These are phyloP conservation scores for Danaus melanippus DNA, from an alignment of 1,140 invertebrate species.

Conservation along the genomic window DNA sequence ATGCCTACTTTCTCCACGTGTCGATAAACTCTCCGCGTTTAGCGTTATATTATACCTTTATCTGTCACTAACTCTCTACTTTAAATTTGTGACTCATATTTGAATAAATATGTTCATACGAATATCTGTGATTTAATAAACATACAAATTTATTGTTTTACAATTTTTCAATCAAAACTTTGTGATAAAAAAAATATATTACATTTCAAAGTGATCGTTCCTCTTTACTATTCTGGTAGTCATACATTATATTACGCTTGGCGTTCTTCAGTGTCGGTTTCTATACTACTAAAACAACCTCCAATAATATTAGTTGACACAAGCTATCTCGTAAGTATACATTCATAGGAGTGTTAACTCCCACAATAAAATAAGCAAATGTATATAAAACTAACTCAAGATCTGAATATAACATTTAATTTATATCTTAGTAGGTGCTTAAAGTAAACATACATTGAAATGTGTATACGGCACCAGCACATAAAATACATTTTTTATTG, in stretches of 20 bases:
- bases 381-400: conserved; percentile 9
- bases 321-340: conserved; percentile 2
- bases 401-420: conserved; percentile 16
- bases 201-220: too few relatives aligned
- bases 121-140: too few relatives aligned
- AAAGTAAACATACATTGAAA: conserved; percentile 21
- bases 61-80: too few relatives aligned
- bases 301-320: background rate
- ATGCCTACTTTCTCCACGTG: conserved; percentile 57
- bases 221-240: too few relatives aligned
- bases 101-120: too few relatives aligned
- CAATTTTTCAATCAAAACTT: too few relatives aligned
- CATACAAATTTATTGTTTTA: too few relatives aligned
- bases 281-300: too few relatives aligned
- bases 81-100: too few relatives aligned
- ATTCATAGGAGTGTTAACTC: background rate
- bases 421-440: conserved; percentile 18
- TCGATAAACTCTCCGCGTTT: conserved; percentile 29
- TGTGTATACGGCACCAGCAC: conserved; percentile 7
- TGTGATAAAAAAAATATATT: too few relatives aligned
- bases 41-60: conserved; percentile 2
- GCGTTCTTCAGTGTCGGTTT: too few relatives aligned
- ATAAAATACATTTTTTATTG: conserved; percentile 25
- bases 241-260: too few relatives aligned
- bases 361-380: conserved; percentile 3